A percentile compares a stretch with the other conserved stretches of the same genome.
Evolutionary conservation across 2,113 vertebrate genomes (phyloP).

Genomic region (Zeus faber): DNA sequence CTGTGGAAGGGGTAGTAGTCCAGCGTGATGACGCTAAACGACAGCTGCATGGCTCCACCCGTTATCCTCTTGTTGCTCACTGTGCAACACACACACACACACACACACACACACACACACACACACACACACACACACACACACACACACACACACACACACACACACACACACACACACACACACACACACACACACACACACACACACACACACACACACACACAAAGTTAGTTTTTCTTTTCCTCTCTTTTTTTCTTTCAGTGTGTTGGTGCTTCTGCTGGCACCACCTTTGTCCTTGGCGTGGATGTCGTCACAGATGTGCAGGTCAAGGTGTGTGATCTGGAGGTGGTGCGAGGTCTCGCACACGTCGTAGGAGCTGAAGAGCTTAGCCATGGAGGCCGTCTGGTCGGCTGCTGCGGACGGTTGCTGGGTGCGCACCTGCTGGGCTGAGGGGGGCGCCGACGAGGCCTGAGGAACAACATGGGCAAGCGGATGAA

Average conservation of each 20-base stretch:
- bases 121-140: background rate
- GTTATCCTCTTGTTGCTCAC: constrained; percentile 84
- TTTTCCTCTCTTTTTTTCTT: no score
- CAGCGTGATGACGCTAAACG: constrained; percentile 90
- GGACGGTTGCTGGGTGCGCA: constrained; percentile 80
- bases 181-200: background rate
- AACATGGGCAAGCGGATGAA: no score
- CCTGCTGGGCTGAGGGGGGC: constrained; percentile 79
- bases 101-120: background rate
- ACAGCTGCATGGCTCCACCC: constrained; percentile 96
- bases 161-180: background rate
- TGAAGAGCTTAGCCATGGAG: constrained; percentile 88
- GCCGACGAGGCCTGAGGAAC: constrained; percentile 83
- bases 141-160: no score
- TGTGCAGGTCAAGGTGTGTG: constrained; percentile 95
- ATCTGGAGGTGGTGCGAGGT: constrained; percentile 96
- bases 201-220: background rate
- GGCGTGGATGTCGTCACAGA: constrained; percentile 94
- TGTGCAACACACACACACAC: constrained; percentile 38
- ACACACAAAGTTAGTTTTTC: background rate
- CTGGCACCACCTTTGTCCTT: constrained; percentile 86
- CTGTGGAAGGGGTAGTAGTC: constrained; percentile 98
- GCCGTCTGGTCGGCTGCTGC: constrained; percentile 82
- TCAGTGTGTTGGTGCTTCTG: background rate
- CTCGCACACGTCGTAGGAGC: constrained; percentile 89